Base-by-base conservation (phyloP, 2,797 vertebrate species). In the Halcyon smyrnensis region DNA sequence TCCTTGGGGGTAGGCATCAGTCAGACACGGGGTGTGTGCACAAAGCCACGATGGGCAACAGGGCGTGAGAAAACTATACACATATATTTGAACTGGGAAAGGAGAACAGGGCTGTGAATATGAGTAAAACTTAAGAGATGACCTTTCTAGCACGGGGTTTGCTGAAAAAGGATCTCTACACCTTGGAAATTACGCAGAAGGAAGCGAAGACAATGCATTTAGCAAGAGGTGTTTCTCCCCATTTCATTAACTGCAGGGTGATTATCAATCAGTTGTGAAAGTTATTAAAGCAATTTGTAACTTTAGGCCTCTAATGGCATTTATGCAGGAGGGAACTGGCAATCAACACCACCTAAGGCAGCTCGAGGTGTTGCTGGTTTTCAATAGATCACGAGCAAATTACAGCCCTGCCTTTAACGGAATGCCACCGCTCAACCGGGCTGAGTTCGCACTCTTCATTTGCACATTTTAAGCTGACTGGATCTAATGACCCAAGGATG, bases 271-370 rank as follows among this genome's bases (percentile, higher is more conserved):
- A 91, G 84, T 91, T 97, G 87, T 91, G 90, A 96, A 96, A 94
- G 87, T 96, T 97, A 96, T 96, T 94, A 97, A 96, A 97, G 92
- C 67, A 96, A 96, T 96, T 89, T 97, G 84, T 96, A 96, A 96
- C 95, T 95, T 95, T 74, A 87, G 94, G 93, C 77, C 84, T 56
- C n/a, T 94, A 85, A 93, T 67, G 76, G 93, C 63, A 1, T 95
- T 92, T 78, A 92, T 75, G 82, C 73, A 75, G 79, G 71, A 82
- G 88, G 46, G 46, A 94, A 83, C 56, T 73, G 84, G 94, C 75
- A 95, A 89, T 94, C 90, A 92, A 25, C 74, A 30, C 51, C 27
- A 91, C n/a, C 64, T 76, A 91, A 94, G 70, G 74, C 89, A 86
- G 76, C 79, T 37, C 79, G 87, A 80, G 83, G 50, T 88, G 85